A percentile compares a stretch with the other conserved stretches of the same genome.
Conservation (phyloP, 2,888 invertebrate species). For the Philopedon plagiatum region DNA sequence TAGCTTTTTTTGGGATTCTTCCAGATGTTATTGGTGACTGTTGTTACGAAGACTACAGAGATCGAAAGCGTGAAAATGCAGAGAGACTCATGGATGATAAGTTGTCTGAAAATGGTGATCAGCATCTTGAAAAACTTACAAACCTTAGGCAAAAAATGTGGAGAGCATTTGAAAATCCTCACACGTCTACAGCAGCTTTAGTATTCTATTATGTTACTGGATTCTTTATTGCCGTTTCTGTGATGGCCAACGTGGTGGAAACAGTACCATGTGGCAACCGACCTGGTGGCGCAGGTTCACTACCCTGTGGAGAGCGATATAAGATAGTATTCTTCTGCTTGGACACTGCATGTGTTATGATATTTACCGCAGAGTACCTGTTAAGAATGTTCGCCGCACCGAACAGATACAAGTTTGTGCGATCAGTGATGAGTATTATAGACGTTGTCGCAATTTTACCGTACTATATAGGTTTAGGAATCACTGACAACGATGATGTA, state of each 20-base stretch:
- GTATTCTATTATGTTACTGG: conserved; percentile 99
- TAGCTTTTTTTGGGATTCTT: conserved; percentile 98
- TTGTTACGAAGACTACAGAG: conserved; percentile 99
- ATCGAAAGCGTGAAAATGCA: conserved; percentile 98
- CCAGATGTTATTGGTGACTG: conserved; percentile 98
- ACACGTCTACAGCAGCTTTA: conserved; percentile 98
- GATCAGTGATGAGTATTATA: conserved; percentile 99
- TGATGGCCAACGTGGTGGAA: conserved; percentile 99
- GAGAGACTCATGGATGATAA: conserved; percentile 98
- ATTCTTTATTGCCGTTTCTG: conserved; percentile 99
- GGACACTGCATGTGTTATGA: conserved; percentile 99
- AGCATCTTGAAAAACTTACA: conserved; percentile 88
- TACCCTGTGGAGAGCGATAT: conserved; percentile 97
- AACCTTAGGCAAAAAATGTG: conserved; percentile 97
- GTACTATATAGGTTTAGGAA: conserved; percentile 98
- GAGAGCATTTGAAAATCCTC: conserved; percentile 99
- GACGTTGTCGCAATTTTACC: conserved; percentile 99
- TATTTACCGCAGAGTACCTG: conserved; percentile 98
- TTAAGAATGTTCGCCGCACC: conserved; percentile 98
- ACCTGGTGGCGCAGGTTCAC: conserved; percentile 87
- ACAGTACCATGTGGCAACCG: conserved; percentile 95
- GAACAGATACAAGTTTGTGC: conserved; percentile 96
- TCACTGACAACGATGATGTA: conserved; percentile 98
- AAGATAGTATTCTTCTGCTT: conserved; percentile 99
- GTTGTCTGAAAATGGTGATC: conserved; percentile 92